Percentiles rank a stretch among this genome's conserved stretches.
Conservation (phyloP, 2,888 invertebrate genomes). For the Aleiodes leptofemur region DNA sequence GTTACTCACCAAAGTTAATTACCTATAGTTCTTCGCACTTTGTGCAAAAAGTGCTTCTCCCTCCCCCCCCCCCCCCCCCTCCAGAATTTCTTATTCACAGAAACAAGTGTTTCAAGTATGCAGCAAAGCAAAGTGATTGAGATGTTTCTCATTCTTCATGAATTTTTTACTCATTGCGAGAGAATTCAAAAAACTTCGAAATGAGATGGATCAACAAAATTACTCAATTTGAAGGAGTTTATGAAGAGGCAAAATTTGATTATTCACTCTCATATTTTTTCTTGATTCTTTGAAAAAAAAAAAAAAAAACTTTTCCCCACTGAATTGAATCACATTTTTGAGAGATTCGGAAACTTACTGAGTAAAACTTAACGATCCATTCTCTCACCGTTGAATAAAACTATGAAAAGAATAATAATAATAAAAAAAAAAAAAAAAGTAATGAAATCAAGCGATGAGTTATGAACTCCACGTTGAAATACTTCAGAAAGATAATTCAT, state of each 20-base stretch:
- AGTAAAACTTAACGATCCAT: background rate
- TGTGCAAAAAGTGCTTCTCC: background rate
- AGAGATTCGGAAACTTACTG: too few relatives aligned
- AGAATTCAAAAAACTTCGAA: background rate
- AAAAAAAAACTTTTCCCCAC: too few relatives aligned
- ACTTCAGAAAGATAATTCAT: conserved; percentile 11
- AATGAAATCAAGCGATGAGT: conserved; percentile 1
- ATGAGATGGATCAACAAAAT: too few relatives aligned
- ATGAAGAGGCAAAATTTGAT: too few relatives aligned
- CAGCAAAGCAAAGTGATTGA: background rate
- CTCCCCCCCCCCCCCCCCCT: background rate
- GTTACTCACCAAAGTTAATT: conserved; percentile 24
- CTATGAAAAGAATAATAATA: background rate
- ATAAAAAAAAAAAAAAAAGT: too few relatives aligned
- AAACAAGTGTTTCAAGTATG: too few relatives aligned
- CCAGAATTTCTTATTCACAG: background rate
- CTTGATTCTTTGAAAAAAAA: too few relatives aligned
- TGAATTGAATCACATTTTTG: too few relatives aligned
- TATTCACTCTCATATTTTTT: too few relatives aligned
- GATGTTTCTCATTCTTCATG: conserved; percentile 7
- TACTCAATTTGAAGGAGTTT: too few relatives aligned
- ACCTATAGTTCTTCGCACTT: background rate
- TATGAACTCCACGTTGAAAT: conserved; percentile 8
- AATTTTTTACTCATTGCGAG: background rate
- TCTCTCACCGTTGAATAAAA: background rate